These are phyloP conservation scores for Galagoides demidoff DNA, from an alignment of 2,797 vertebrate species.

Conservation along the genomic window DNA sequence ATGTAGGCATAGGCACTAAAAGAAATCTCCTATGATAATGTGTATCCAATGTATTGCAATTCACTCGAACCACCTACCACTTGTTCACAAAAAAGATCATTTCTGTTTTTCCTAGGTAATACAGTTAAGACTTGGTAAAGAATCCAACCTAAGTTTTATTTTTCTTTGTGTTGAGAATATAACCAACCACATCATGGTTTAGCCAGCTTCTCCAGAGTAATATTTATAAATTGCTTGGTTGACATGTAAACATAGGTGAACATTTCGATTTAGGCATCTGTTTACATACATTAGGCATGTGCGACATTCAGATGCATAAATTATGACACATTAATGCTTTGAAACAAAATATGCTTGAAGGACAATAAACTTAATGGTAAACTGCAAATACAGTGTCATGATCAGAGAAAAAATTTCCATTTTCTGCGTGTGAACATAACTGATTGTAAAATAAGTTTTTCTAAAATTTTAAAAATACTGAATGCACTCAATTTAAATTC, in stretches of 20 bases:
- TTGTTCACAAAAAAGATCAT: not conserved
- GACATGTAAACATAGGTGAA: constrained; percentile 71
- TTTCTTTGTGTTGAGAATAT: constrained; percentile 47
- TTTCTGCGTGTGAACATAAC: constrained; percentile 17
- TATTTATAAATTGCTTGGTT: constrained; percentile 62
- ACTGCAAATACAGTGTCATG: constrained; percentile 1
- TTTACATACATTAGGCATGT: constrained; percentile 43
- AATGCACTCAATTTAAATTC: not conserved
- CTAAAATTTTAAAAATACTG: not conserved
- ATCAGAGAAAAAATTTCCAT: not conserved
- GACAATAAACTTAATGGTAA: constrained; percentile 20
- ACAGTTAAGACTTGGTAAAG: not conserved
- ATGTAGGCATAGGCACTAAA: not conserved
- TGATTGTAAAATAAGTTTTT: not conserved
- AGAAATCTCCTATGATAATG: not conserved
- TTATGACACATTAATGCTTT: constrained; percentile 49
- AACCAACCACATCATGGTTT: constrained; percentile 51
- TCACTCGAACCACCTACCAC: not conserved
- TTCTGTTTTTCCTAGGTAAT: not conserved
- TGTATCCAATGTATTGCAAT: not conserved
- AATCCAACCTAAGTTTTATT: constrained; percentile 45
- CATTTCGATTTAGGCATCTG: constrained; percentile 76
- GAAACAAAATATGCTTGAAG: constrained; percentile 69
- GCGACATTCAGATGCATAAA: constrained; percentile 44
- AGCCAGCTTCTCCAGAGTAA: constrained; percentile 44